A percentile compares a stretch with the other conserved stretches of the same genome.
These are phyloP conservation scores for Hyaena hyaena DNA, from an alignment of 2,113 vertebrate genomes.

Conservation along the genomic window DNA sequence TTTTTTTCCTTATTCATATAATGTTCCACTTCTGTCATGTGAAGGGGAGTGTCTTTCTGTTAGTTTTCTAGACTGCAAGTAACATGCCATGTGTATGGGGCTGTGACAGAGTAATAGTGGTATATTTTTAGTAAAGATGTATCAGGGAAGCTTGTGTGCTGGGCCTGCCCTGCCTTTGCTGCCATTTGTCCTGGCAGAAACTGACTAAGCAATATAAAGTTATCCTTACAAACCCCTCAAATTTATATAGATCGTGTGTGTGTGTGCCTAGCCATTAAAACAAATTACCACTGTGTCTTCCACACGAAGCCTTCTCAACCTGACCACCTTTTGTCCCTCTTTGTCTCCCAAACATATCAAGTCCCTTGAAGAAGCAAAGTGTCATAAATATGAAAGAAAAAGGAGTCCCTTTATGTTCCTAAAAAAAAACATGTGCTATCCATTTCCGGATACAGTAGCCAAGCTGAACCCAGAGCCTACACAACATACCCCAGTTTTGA, in stretches of 20 bases:
- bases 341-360: background rate
- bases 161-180: background rate
- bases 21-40: background rate
- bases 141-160: background rate
- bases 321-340: background rate
- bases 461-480: background rate
- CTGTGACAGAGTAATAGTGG: background rate
- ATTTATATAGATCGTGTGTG: too few species aligned
- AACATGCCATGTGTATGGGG: background rate
- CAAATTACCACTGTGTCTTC: background rate
- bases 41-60: background rate
- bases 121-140: background rate
- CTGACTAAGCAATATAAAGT: background rate
- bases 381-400: background rate
- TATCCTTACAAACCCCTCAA: background rate
- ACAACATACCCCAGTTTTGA: background rate
- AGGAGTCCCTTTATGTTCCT: too few species aligned
- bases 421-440: background rate
- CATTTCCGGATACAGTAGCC: background rate
- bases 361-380: background rate
- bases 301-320: background rate
- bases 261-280: background rate
- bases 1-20: background rate
- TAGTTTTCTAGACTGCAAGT: background rate
- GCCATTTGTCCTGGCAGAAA: background rate